Evolutionary conservation across 2,113 vertebrate species (phyloP).

Genomic region (Eudyptes chrysolophus): DNA sequence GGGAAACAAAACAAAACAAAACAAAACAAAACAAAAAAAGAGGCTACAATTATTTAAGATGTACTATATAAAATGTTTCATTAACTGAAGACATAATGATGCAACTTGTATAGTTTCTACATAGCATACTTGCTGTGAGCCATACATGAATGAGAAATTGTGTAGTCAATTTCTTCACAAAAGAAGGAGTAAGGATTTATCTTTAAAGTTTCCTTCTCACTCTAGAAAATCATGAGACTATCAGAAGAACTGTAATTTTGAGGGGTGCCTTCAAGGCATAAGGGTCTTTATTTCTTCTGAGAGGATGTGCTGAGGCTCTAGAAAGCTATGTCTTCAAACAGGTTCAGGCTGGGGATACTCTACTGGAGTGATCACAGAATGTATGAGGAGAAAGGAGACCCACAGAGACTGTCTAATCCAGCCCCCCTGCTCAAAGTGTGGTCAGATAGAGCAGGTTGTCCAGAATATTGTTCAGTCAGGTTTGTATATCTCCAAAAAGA

Average conservation of each 20-base stretch:
- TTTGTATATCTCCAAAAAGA: background rate
- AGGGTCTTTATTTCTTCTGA: background rate
- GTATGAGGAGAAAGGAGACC: background rate
- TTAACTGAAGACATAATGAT: background rate
- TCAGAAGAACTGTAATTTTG: background rate
- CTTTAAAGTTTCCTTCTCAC: background rate
- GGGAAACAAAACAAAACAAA: background rate
- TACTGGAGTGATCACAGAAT: background rate
- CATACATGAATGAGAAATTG: background rate
- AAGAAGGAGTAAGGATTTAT: background rate
- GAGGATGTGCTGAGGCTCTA: background rate
- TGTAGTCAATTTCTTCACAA: background rate
- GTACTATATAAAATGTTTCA: background rate
- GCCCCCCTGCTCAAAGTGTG: background rate
- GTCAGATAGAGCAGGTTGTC: background rate
- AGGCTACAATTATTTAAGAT: background rate
- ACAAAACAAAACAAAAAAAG: background rate
- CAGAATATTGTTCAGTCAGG: background rate
- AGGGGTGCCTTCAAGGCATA: background rate
- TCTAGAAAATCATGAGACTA: background rate
- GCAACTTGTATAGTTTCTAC: background rate
- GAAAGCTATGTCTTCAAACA: background rate
- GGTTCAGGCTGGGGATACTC: fast-evolving
- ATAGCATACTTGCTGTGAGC: background rate
- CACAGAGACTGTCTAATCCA: background rate